These are phyloP conservation scores for Meteorus sp. DNA, from an alignment of 1,140 invertebrate genomes.

Conservation along the genomic window DNA sequence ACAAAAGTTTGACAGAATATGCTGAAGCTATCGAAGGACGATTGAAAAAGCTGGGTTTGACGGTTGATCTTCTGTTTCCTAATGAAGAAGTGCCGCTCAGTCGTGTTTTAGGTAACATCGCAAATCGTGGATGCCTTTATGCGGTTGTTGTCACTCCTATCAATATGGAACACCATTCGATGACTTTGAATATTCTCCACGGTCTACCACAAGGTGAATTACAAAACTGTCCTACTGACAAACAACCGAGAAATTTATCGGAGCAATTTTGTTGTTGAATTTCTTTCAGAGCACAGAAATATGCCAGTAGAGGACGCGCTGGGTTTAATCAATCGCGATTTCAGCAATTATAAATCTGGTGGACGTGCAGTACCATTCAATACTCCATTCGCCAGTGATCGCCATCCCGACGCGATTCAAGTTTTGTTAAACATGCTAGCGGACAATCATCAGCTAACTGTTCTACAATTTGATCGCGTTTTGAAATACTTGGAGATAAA, in stretches of 20 bases:
- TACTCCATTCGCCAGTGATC: slow-evolving; percentile 49
- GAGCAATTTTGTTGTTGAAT: neutral
- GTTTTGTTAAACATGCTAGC: slow-evolving; percentile 78
- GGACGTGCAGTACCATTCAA: slow-evolving; percentile 56
- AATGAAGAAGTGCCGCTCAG: slow-evolving; percentile 84
- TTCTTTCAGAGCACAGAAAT: slow-evolving; percentile 80
- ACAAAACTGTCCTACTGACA: slow-evolving; percentile 15
- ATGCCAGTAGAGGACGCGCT: slow-evolving; percentile 93
- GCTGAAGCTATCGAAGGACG: slow-evolving; percentile 85
- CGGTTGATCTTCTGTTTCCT: slow-evolving; percentile 85
- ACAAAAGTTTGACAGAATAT: slow-evolving; percentile 79
- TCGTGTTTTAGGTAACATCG: slow-evolving; percentile 85
- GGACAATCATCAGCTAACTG: slow-evolving; percentile 77
- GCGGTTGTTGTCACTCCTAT: slow-evolving; percentile 83
- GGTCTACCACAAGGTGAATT: slow-evolving; percentile 82
- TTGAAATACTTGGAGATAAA: slow-evolving; percentile 79
- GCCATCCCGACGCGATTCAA: slow-evolving; percentile 73
- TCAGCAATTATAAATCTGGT: slow-evolving; percentile 73
- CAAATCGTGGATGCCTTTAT: slow-evolving; percentile 81
- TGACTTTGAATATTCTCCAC: slow-evolving; percentile 90
- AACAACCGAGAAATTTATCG: slow-evolving; percentile 7
- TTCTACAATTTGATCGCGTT: slow-evolving; percentile 78
- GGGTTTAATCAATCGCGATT: slow-evolving; percentile 76
- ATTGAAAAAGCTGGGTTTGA: slow-evolving; percentile 78
- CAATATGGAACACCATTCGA: slow-evolving; percentile 81